phyloP scores from a whole-genome alignment of 35 echinoderm and acorn worm species.

The Stichopus chloronotus region DNA sequence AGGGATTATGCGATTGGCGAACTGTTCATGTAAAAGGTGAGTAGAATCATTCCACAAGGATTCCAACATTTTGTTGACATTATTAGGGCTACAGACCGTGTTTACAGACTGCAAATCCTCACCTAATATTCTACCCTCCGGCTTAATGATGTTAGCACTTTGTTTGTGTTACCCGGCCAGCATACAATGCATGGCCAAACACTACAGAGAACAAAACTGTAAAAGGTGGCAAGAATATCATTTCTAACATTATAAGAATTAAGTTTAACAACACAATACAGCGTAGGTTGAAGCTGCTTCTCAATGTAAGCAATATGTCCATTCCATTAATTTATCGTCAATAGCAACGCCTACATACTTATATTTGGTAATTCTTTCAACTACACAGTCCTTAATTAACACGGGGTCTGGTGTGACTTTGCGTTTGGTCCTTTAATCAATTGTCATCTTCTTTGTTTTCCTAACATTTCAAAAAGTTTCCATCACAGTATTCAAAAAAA shows the following conservation, averaged over 20 bases:
- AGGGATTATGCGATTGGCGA: not conserved
- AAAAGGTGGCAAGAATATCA: no score
- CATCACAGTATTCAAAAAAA: not conserved
- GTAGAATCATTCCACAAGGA: not conserved
- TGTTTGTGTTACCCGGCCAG: no score
- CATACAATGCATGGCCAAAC: no score
- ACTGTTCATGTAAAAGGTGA: not conserved
- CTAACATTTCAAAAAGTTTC: not conserved
- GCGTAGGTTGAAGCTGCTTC: no score
- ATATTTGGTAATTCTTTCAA: no score
- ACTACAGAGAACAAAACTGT: no score
- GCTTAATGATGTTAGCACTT: not conserved
- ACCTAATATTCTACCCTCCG: not conserved
- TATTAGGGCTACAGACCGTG: not conserved
- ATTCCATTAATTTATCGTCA: no score
- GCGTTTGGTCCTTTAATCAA: not conserved
- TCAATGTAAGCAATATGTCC: no score
- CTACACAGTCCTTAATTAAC: not conserved
- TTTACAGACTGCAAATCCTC: not conserved
- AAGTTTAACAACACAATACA: no score
- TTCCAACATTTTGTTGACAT: not conserved
- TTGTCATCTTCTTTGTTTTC: not conserved
- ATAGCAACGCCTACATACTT: no score
- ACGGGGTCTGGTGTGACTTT: not conserved
- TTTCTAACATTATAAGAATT: no score